These are phyloP conservation scores for Cotesia chilonis DNA, from an alignment of 1,140 invertebrate species.

Conservation along the genomic window DNA sequence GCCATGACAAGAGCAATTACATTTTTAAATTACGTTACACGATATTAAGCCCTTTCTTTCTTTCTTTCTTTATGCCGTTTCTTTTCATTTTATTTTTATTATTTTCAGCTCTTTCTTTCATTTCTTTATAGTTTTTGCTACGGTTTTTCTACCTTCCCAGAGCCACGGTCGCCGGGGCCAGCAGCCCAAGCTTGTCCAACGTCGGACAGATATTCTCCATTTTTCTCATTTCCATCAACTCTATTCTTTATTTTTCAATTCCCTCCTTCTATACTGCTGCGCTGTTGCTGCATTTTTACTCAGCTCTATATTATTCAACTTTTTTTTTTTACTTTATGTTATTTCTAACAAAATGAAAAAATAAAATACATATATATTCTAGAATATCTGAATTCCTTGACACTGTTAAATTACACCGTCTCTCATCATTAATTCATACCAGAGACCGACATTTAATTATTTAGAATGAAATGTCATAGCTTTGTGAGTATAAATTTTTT, in stretches of 20 bases:
- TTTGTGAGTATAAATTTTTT: background rate
- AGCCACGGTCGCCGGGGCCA: too few species aligned
- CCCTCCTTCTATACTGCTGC: background rate
- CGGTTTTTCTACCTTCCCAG: background rate
- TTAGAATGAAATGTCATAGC: background rate
- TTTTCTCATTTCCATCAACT: conserved; percentile 33
- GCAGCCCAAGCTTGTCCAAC: conserved; percentile 5
- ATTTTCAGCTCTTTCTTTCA: conserved; percentile 28
- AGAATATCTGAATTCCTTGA: conserved; percentile 7
- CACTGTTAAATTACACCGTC: conserved; percentile 12
- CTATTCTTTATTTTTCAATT: conserved; percentile 35
- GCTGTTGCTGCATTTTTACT: conserved; percentile 3
- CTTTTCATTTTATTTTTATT: conserved; percentile 13
- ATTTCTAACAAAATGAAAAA: background rate
- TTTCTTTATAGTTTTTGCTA: background rate
- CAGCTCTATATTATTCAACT: background rate
- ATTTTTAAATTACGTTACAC: conserved; percentile 67
- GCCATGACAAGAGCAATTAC: conserved; percentile 65
- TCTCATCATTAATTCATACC: conserved; percentile 7
- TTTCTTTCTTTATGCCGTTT: conserved; percentile 41
- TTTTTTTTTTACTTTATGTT: background rate
- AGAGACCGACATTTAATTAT: background rate
- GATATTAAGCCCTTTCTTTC: conserved; percentile 63
- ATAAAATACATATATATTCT: background rate
- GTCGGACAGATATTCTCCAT: conserved; percentile 26